Evolutionary conservation across 2,888 invertebrate species (phyloP).

Genomic region (Boloria selene): DNA sequence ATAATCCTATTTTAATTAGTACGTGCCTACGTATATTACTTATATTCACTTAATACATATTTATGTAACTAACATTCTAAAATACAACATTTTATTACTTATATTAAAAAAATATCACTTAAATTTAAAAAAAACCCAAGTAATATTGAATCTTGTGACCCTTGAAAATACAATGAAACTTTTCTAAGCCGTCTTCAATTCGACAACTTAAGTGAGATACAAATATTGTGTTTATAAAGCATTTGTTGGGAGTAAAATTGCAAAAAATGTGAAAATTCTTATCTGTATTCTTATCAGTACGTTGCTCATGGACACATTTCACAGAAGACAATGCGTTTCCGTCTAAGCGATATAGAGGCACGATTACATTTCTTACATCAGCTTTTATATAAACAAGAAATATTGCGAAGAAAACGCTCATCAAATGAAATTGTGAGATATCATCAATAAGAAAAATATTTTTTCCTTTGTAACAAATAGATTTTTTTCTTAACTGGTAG

Average conservation of each 20-base stretch:
- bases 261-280: not conserved
- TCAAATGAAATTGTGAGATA: constrained; percentile 22
- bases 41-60: no score
- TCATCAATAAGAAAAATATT: constrained; percentile 2
- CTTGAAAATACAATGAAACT: no score
- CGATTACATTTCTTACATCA: constrained; percentile 28
- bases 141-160: no score
- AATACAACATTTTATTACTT: no score
- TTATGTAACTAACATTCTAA: no score
- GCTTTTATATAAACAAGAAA: constrained; percentile 20
- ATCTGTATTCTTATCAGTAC: constrained; percentile 1
- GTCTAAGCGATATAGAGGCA: constrained; percentile 20
- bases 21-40: no score
- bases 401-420: constrained; percentile 24
- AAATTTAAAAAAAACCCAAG: no score
- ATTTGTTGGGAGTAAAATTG: constrained; percentile 2
- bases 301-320: constrained; percentile 30
- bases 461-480: not conserved
- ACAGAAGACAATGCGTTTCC: constrained; percentile 32
- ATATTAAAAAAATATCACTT: no score
- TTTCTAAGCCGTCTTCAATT: no score
- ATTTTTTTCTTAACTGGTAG: not conserved
- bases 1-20: no score
- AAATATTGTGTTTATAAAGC: not conserved
- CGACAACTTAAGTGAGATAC: no score